Percentiles rank a stretch among this genome's conserved stretches.
These are phyloP conservation scores for Toxotes jaculatrix DNA, from an alignment of 2,113 vertebrate species.

Conservation along the genomic window DNA sequence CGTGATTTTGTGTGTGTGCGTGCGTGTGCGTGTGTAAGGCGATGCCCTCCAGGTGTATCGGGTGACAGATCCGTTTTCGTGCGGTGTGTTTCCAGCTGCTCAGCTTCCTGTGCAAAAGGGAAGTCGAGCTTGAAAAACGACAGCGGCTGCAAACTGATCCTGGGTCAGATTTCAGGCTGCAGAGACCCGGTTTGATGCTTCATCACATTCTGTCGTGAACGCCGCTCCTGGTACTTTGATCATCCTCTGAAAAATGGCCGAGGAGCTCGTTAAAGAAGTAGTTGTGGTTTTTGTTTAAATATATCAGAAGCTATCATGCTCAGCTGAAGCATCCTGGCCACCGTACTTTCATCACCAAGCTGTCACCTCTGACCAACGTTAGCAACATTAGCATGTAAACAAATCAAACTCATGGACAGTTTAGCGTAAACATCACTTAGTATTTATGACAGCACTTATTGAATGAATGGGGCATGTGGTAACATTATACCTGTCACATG, in stretches of 20 bases:
- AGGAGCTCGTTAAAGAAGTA: not conserved
- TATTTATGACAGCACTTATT: too few relatives aligned
- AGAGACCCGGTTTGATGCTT: conserved; percentile 8
- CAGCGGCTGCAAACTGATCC: conserved; percentile 40
- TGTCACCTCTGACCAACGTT: too few relatives aligned
- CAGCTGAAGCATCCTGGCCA: too few relatives aligned
- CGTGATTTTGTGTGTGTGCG: conserved; percentile 29
- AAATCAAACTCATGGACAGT: too few relatives aligned
- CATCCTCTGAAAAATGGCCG: not conserved
- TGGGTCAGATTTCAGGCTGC: conserved; percentile 35
- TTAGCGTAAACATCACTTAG: too few relatives aligned
- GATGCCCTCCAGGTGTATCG: conserved; percentile 40
- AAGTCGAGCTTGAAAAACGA: conserved; percentile 56
- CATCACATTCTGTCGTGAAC: not conserved
- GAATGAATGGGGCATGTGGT: too few relatives aligned
- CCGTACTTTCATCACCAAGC: too few relatives aligned
- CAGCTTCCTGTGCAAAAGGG: conserved; percentile 55
- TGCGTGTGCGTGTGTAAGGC: conserved; percentile 25
- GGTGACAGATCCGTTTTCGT: conserved; percentile 59
- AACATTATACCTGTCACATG: too few relatives aligned
- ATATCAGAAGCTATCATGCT: too few relatives aligned
- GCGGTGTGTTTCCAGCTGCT: conserved; percentile 11
- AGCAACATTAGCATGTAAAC: too few relatives aligned
- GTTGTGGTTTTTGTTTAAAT: too few relatives aligned
- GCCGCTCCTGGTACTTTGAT: too few relatives aligned